Conservation (phyloP, 1,140 invertebrate species). For the Brachionus plicatilis region DNA sequence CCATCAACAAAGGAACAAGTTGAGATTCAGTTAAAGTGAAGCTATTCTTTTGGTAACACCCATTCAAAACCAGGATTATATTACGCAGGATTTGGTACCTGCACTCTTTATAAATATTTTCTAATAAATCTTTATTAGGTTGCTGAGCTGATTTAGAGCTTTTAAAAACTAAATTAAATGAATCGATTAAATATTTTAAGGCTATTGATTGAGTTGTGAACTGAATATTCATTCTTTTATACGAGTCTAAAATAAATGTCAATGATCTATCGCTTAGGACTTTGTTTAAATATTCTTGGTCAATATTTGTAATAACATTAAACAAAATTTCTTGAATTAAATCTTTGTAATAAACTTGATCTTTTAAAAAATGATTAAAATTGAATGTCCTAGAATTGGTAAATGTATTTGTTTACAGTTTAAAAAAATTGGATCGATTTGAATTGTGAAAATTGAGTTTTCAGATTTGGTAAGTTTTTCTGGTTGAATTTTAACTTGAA, state of each 20-base stretch:
- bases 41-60: background rate
- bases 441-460: background rate
- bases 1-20: background rate
- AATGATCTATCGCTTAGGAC: background rate
- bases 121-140: background rate
- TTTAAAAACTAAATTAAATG: background rate
- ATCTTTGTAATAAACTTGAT: background rate
- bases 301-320: background rate
- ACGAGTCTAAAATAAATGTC: background rate
- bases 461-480: background rate
- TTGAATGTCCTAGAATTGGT: no score
- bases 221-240: background rate
- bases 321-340: slow-evolving; percentile 14
- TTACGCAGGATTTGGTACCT: background rate
- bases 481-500: slow-evolving; percentile 21
- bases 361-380: background rate
- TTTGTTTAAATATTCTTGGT: background rate
- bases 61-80: background rate
- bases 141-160: slow-evolving; percentile 8
- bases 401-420: background rate
- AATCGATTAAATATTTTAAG: slow-evolving; percentile 27
- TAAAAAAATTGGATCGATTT: background rate
- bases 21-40: slow-evolving; percentile 22
- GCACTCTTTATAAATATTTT: background rate
- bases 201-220: slow-evolving; percentile 30